Evolutionary conservation across 2,113 vertebrate species (phyloP), one percentile per base, ranked within the genome.

Genomic region (Corvus moneduloides): DNA sequence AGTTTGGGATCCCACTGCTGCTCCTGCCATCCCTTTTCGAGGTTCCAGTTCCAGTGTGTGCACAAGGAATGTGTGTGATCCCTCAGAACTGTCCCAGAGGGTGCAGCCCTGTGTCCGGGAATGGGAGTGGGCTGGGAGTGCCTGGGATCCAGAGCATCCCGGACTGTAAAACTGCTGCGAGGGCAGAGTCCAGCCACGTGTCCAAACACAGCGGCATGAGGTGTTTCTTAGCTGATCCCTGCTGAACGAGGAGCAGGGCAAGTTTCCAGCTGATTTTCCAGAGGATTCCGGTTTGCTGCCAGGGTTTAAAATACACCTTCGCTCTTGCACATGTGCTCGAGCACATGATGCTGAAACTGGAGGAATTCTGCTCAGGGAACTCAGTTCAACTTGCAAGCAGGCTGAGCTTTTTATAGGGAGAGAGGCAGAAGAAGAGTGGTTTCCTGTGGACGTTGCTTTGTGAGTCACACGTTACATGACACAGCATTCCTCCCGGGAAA

Each of bases 401-500:
- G 33, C 46, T 84, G 83, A 80, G 41, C 18, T 86, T 80, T 91
- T 67, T 61, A 33, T n/a, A 74, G 89, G 80, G 39, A 74, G 41
- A 58, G 63, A 62, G 24, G 32, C 58, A 79, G 72, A 43, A 78
- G 72, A 39, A 71, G n/a, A 13, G 68, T 39, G 83, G 55, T 85
- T 93, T 94, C 72, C 90, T 88, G 67, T 1, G 52, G 90, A 32
- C 56, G 1, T 23, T 28, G 24, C 72, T 83, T 51, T 28, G 0
- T 69, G 90, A 96, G 82, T 96, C 93, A 88, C 64, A 43, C 7
- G 0, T 54, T 73, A 2, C 7, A 39, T 95, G 94, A 94, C 79
- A 73, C 90, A 95, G 93, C 79, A 61, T 90, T 95, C 69, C 79
- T 80, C 48, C 52, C 37, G 59, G 76, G 79, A 93, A 86, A 24